Evolutionary conservation across 2,113 vertebrate genomes (phyloP), one percentile per base, ranked within the genome.

Genomic region (Cisticola juncidis): DNA sequence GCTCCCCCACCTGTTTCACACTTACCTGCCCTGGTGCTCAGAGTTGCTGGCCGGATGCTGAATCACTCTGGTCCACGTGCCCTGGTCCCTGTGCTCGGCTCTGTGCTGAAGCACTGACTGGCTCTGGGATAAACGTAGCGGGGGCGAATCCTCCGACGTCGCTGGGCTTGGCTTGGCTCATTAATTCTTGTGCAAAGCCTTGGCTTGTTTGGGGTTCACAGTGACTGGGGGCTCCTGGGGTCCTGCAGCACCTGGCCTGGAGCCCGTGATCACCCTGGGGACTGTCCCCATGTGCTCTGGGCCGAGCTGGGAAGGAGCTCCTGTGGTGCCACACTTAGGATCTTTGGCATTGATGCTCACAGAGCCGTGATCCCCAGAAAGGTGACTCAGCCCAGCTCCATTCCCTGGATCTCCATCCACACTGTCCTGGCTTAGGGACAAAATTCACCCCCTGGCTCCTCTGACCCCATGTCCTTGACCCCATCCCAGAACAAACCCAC

Each of bases 361-460:
- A 0, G 48, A 45, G 31, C 8, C 0, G 0, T 1, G 6, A 31
- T 33, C 9, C 21, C 23, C 2, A 1, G 7, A 35, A 35, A 48
- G 28, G 57, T 53, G 24, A 23, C 85, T 89, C 72, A 44, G 44
- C 40, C 29, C 18, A 20, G 40, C 50, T 81, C 72, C 1, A 0
- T 5, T 53, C 24, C 33, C 6, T 17, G 14, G 2, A 20, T 44
- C 20, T 14, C 25, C 10, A 5, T 33, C 40, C 31, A 14, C 45
- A 4, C 35, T 1, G 19, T 31, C 31, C 42, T 54, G 53, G 11
- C 24, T 29, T 7, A 14, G 33, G 50, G 26, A 69, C 35, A 57
- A 44, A 84, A 69, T 35, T 58, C 33, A 10, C 23, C 6, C 38
- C 8, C 12, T 11, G 53, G n/a, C 19, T 86, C 35, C 42, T 57